Evolutionary conservation across 1,140 invertebrate species (phyloP), one percentile per base, ranked within the genome.

Genomic region (Macrobrachium nipponense): DNA sequence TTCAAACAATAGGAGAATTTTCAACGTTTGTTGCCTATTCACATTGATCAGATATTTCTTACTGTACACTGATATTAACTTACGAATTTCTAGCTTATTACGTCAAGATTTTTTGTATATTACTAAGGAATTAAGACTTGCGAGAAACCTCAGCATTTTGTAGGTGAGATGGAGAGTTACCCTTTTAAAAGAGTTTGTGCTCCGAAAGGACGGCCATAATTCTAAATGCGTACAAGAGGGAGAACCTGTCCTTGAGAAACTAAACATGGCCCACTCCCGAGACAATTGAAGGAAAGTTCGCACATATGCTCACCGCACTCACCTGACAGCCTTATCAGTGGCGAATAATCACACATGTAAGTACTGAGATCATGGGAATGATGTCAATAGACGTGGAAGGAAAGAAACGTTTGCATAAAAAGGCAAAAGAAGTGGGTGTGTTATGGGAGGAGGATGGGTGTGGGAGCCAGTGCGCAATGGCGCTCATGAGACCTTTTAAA

Each of bases 21-120:
- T 85, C 77, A 85, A 85, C 83, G 83, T 85, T 85, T 85, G 83
- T 77, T 79, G 83, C 83, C 76, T 70, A 85, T 68, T 44, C 83
- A 61, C 73, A 51, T 58, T 79, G 51, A 51, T 51, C 51, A 51
- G 8, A 70, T 85, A 85, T 85, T 76, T 23, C 64, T 27, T 76
- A 75, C 14, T 5, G 5, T 73, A 12, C 70, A 27, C 1, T 6
- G 23, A 36, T 73, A 36, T 73, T 36, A 73, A 73, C 23, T 18
- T n/a, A 27, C 7, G 27, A 73, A 23, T 8, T n/a, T n/a, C 2
- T 64, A 80, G 4, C 60, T 58, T 18, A 2, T 17, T 36, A 62
- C 23, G 5, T 27, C 5, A 5, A 36, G 23, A 62, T 17, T 64
- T 20, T 20, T 61, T 43, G 62, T 62, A 2, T 15, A 18, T 62